A percentile compares a stretch with the other conserved stretches of the same genome.
Evolutionary conservation across 1,140 invertebrate genomes (phyloP).

Genomic region (Mizuhopecten yessoensis): DNA sequence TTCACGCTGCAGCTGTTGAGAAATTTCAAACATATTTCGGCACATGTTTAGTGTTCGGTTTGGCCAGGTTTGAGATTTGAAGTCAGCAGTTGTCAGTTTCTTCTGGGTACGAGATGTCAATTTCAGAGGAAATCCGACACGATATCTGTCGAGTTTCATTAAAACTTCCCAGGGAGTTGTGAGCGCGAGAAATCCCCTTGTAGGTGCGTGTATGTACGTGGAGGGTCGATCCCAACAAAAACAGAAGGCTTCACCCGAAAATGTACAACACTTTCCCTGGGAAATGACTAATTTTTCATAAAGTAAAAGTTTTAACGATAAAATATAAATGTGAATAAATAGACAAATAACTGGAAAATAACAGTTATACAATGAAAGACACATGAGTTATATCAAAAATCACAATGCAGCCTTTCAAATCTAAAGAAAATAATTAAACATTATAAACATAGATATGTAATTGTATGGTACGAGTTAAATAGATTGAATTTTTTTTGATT

Average conservation of each 20-base stretch:
- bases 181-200: neutral
- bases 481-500: too few relatives aligned
- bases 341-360: too few relatives aligned
- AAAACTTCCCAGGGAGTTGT: conserved; percentile 27
- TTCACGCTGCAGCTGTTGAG: conserved; percentile 17
- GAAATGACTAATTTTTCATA: neutral
- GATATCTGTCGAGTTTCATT: conserved; percentile 17
- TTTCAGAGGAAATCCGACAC: conserved; percentile 18
- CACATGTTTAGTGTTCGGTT: conserved; percentile 41
- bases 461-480: too few relatives aligned
- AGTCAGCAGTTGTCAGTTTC: conserved; percentile 47
- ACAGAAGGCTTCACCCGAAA: neutral
- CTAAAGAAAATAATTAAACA: too few relatives aligned
- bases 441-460: too few relatives aligned
- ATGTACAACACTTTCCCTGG: conserved; percentile 1
- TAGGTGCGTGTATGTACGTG: neutral
- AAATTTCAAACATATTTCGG: conserved; percentile 44
- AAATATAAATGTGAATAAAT: neutral
- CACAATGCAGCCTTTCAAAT: too few relatives aligned
- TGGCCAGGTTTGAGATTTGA: conserved; percentile 25
- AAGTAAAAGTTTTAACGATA: neutral
- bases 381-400: too few relatives aligned
- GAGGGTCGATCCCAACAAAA: neutral
- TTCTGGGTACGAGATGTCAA: conserved; percentile 32
- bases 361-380: too few relatives aligned